Evolutionary conservation across 2,888 invertebrate species (phyloP).

Genomic region (Petrolisthes manimaculis): DNA sequence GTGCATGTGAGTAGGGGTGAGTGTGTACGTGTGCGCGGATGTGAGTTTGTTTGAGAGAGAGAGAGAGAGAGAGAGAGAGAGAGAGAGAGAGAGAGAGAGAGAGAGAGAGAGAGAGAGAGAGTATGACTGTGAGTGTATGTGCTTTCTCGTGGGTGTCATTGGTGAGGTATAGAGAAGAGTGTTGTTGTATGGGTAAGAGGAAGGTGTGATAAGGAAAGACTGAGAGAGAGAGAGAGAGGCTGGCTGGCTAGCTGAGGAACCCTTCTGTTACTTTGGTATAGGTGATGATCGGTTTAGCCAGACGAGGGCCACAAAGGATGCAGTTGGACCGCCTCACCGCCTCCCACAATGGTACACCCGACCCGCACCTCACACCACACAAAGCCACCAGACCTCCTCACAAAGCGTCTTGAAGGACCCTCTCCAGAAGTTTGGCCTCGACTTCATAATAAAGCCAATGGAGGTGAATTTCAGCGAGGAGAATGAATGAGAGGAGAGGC

Average conservation of each 20-base stretch:
- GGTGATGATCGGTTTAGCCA: slow-evolving; percentile 33
- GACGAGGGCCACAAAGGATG: not conserved
- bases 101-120: not conserved
- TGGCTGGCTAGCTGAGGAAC: not conserved
- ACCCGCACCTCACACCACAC: slow-evolving; percentile 9
- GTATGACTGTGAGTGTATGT: not conserved
- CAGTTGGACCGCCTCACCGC: not conserved
- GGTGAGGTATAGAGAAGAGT: not conserved
- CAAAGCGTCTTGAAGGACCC: slow-evolving; percentile 24
- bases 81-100: not conserved
- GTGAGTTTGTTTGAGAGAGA: not conserved
- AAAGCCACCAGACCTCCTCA: not conserved
- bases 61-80: not conserved
- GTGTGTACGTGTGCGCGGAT: not conserved
- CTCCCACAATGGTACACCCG: slow-evolving; percentile 1
- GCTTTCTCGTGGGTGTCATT: no score
- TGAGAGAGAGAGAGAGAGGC: slow-evolving; percentile 18
- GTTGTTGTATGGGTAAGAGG: not conserved
- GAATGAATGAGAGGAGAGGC: not conserved
- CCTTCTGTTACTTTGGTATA: not conserved
- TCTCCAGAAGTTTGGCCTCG: slow-evolving; percentile 18
- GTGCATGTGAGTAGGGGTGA: not conserved
- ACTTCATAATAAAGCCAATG: not conserved
- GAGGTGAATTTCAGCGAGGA: slow-evolving; percentile 22
- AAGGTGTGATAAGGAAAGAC: slow-evolving; percentile 11